A percentile compares a stretch with the other conserved stretches of the same genome.
These are phyloP conservation scores for Vireo altiloquus DNA, from an alignment of 2,113 vertebrate species.

Conservation along the genomic window DNA sequence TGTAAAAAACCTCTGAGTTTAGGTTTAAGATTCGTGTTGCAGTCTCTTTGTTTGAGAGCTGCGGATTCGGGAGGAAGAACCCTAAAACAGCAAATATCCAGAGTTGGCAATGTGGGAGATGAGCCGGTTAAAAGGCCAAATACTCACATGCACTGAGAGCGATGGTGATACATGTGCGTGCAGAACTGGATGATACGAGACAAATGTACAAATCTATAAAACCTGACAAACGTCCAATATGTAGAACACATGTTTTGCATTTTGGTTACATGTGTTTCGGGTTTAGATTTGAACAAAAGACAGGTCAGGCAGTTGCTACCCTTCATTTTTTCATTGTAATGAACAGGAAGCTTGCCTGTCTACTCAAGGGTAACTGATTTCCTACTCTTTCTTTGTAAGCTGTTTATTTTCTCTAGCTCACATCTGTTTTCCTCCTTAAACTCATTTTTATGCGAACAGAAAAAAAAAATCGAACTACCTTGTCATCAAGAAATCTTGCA, in stretches of 20 bases:
- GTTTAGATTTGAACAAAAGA: conserved; percentile 61
- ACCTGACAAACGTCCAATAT: conserved; percentile 6
- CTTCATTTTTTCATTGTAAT: conserved; percentile 55
- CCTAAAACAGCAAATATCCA: too few species aligned
- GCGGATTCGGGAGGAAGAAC: not conserved
- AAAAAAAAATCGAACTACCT: not conserved
- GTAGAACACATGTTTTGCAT: conserved; percentile 53
- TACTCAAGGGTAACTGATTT: conserved; percentile 21
- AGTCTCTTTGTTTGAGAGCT: not conserved
- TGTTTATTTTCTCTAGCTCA: conserved; percentile 15
- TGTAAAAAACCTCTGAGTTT: not conserved
- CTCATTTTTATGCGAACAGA: not conserved
- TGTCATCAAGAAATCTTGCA: not conserved
- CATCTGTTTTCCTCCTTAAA: conserved; percentile 15
- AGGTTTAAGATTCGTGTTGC: not conserved
- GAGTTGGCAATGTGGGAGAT: not conserved
- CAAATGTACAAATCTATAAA: not conserved
- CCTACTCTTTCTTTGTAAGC: conserved; percentile 39
- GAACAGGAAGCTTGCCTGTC: conserved; percentile 60
- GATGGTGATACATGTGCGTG: not conserved
- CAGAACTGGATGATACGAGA: not conserved
- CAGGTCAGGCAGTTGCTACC: conserved; percentile 63
- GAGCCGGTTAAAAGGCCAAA: not conserved
- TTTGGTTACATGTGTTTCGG: conserved; percentile 51
- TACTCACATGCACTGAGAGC: not conserved